Evolutionary conservation across 30 jellyfish, hydroid and myxozoan genomes (phyloP).

Genomic region (Euphysa ruthae): DNA sequence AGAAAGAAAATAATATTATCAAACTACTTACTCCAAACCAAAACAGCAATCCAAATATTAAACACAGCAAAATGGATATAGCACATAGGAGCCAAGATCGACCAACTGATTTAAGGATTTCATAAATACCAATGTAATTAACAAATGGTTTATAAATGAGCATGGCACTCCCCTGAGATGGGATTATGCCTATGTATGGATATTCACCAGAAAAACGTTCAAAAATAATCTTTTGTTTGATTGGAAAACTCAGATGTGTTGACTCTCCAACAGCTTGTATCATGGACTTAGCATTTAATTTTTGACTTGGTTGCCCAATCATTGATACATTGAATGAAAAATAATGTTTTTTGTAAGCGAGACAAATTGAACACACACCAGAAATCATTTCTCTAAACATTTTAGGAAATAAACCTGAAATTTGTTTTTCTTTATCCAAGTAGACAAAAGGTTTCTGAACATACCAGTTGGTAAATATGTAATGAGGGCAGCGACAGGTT

Average conservation of each 20-base stretch:
- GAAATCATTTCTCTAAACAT: neutral
- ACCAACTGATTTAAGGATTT: neutral
- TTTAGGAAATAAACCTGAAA: slow-evolving; percentile 13
- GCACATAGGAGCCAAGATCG: neutral
- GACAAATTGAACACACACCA: slow-evolving; percentile 2
- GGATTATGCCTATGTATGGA: slow-evolving; percentile 14
- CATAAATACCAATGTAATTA: neutral
- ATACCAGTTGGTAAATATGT: slow-evolving; percentile 11
- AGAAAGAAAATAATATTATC: no score
- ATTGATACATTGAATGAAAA: no score
- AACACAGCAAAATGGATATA: neutral
- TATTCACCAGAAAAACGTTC: neutral
- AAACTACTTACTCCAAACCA: slow-evolving; percentile 7
- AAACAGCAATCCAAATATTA: slow-evolving; percentile 2
- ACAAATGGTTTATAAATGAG: slow-evolving; percentile 2
- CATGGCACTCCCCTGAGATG: slow-evolving; percentile 29
- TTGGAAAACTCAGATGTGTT: slow-evolving; percentile 5
- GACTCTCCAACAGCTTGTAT: neutral
- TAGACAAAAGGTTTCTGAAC: slow-evolving; percentile 3
- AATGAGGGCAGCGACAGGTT: slow-evolving; percentile 11
- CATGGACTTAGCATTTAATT: neutral
- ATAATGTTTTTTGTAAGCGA: neutral
- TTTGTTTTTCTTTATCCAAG: neutral
- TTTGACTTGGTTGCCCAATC: neutral
- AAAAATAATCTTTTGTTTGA: neutral